Evolutionary conservation across 2,797 vertebrate genomes (phyloP).

Genomic region (Halcyon smyrnensis): DNA sequence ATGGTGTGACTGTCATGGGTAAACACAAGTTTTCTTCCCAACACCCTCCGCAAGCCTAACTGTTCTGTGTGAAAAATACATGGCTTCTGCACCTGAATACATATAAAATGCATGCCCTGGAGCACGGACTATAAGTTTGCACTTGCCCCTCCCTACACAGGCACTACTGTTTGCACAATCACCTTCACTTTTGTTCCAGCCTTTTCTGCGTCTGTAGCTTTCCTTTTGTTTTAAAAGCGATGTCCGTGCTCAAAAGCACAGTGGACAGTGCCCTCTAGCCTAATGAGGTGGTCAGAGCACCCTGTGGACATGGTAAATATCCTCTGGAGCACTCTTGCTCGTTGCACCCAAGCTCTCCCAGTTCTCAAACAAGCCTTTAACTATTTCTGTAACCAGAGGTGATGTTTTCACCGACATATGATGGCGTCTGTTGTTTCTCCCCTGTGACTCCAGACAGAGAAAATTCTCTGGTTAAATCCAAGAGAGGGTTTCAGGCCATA

Average conservation of each 20-base stretch:
- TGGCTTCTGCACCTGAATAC: not conserved
- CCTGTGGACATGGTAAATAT: not conserved
- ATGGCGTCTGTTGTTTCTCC: not conserved
- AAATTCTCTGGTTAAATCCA: not conserved
- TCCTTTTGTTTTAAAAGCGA: not conserved
- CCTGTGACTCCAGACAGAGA: not conserved
- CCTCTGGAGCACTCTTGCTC: not conserved
- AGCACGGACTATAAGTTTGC: not conserved
- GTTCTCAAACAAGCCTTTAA: not conserved
- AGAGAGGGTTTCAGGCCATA: not conserved
- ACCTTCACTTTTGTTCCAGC: not conserved
- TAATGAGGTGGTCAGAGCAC: not conserved
- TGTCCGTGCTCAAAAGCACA: not conserved
- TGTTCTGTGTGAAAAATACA: not conserved
- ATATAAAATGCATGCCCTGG: not conserved
- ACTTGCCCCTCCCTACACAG: not conserved
- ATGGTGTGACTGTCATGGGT: not conserved
- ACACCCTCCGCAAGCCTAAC: not conserved
- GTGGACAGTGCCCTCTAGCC: conserved; percentile 64
- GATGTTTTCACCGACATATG: not conserved
- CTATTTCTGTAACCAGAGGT: not conserved
- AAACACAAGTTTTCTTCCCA: not conserved
- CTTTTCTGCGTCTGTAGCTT: not conserved
- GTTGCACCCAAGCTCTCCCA: not conserved
- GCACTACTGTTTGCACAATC: not conserved